phyloP scores from a whole-genome alignment of 2,888 invertebrate genomes.

The Agonopterix arenella region DNA sequence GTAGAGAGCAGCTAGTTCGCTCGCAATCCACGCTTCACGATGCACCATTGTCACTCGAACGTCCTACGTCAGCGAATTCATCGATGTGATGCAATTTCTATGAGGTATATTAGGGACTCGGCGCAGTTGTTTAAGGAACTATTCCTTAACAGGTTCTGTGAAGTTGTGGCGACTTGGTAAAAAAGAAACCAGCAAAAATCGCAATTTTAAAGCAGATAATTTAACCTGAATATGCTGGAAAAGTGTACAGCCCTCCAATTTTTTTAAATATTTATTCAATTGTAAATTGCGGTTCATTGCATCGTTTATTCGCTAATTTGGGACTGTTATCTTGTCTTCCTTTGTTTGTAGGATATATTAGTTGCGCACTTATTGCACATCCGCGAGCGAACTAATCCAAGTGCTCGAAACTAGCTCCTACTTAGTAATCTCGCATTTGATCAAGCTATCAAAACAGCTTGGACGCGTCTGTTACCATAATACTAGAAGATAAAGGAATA shows the following conservation, averaged over 20 bases:
- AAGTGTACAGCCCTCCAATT: no score
- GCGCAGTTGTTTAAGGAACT: no score
- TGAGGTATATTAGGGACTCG: no score
- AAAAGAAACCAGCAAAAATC: no score
- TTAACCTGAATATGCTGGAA: no score
- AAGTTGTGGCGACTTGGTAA: no score
- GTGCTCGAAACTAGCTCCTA: background rate
- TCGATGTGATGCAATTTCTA: no score
- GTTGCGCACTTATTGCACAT: background rate
- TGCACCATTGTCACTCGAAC: background rate
- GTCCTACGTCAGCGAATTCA: no score
- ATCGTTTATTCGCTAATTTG: background rate
- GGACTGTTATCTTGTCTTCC: background rate
- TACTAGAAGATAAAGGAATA: slow-evolving; percentile 7
- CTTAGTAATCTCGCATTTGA: slow-evolving; percentile 3
- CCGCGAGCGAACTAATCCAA: slow-evolving; percentile 2
- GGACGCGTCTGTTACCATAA: slow-evolving; percentile 16
- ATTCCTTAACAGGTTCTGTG: no score
- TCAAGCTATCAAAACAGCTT: slow-evolving; percentile 8
- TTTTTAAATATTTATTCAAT: background rate
- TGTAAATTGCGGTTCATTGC: background rate
- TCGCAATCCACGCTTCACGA: slow-evolving; percentile 5
- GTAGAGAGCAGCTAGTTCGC: slow-evolving; percentile 12
- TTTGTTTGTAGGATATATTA: background rate
- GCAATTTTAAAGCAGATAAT: no score